Percentiles rank a stretch among this genome's conserved stretches.
These are phyloP conservation scores for Clarias fuscus DNA, from an alignment of 2,797 vertebrate species.

Conservation along the genomic window DNA sequence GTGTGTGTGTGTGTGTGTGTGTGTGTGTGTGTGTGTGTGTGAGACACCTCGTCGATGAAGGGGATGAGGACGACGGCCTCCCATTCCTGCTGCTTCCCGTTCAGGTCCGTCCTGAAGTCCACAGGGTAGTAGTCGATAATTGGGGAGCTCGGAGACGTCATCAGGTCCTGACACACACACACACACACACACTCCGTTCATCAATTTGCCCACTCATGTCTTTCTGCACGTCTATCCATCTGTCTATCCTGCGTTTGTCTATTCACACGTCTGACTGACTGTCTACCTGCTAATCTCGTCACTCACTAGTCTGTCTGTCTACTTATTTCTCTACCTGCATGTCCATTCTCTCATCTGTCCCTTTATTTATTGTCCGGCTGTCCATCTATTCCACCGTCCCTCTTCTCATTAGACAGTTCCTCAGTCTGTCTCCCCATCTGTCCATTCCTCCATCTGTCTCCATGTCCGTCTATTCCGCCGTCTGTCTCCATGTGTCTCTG, in stretches of 20 bases:
- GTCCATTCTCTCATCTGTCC: neutral
- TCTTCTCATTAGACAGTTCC: neutral
- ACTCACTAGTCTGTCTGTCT: too few species aligned
- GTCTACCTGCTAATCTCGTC: too few species aligned
- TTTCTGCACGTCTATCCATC: neutral
- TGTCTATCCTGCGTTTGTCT: neutral
- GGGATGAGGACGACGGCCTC: constrained; percentile 98
- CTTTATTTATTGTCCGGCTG: too few species aligned
- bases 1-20: neutral
- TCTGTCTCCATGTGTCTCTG: neutral
- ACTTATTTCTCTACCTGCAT: too few species aligned
- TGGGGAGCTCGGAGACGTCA: constrained; percentile 85
- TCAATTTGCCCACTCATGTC: neutral
- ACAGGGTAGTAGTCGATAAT: constrained; percentile 94
- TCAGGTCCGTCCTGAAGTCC: constrained; percentile 97
- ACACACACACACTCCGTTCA: neutral
- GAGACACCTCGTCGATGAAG: constrained; percentile 92
- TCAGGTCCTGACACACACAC: constrained; percentile 79
- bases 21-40: neutral
- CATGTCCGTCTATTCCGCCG: too few species aligned
- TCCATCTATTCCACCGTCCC: neutral
- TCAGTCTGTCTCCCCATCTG: neutral
- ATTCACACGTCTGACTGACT: too few species aligned
- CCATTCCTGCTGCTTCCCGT: constrained; percentile 99
- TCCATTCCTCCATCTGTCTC: neutral